Base-by-base conservation (phyloP, 92 coral and sea anemone species). In the Epizoanthus ramosus region DNA sequence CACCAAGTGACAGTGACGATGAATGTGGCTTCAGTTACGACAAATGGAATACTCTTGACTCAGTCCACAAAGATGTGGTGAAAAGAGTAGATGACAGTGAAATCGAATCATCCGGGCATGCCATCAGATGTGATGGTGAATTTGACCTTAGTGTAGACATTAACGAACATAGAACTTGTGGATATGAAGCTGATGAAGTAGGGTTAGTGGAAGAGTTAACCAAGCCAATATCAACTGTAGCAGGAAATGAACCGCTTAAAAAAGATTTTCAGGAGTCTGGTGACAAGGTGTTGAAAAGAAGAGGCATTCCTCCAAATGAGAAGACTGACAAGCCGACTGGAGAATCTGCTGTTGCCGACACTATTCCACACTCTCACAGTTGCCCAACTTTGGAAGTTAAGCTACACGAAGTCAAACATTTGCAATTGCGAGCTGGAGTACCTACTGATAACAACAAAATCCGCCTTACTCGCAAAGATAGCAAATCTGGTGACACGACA, bases 351-450 rank as follows among this genome's bases (percentile, higher is more conserved):
- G 10, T 23, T 63, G 70, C 9, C 0, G 33, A 52, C 65, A 7
- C 50, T 14, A 19, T 24, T 18, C 22, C n/a, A 28, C 22, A 25
- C 72, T 28, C 72, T 19, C 35, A 41, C 15, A 67, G 72, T 10
- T 67, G 72, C 47, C 72, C 72, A 28, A 56, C 17, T 33, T 24
- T 43, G 22, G 59, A 61, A 77, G 12, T 61, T 69, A 21, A 77
- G 10, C 18, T 31, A 63, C 37, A 35, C 3, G 71, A n/a, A 15
- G 15, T 47, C 17, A 19, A 41, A 22, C 8, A 43, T 19, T 41
- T 39, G 21, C 39, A n/a, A 37, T 7, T 17, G 1, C 61, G 31
- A 9, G 15, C 63, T 60, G 39, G 1, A 25, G 71, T 65, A 7
- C 6, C 45, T 31, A 7, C 15, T 24, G 18, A 31, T 3, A 6